Conservation (phyloP, 2,113 vertebrate genomes). For the Stegostoma tigrinum region DNA sequence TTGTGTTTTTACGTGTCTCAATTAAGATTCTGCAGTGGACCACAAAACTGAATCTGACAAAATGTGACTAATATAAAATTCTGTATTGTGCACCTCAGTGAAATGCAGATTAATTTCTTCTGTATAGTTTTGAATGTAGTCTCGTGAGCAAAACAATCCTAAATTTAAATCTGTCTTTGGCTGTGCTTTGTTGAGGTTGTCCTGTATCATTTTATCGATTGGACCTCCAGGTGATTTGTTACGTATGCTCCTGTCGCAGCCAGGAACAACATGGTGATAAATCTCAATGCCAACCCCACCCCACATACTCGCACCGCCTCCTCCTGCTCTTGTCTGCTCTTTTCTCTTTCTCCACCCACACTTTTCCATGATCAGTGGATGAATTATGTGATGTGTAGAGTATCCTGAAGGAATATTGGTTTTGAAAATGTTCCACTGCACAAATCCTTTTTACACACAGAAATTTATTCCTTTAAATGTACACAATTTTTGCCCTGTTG, state of each 20-base stretch:
- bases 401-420: background rate
- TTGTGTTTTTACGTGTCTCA: slow-evolving; percentile 20
- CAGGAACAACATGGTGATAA: background rate
- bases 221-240: background rate
- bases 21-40: background rate
- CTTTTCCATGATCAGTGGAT: background rate
- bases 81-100: background rate
- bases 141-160: background rate
- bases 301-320: background rate
- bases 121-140: slow-evolving; percentile 8
- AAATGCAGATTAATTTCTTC: slow-evolving; percentile 16
- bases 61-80: background rate
- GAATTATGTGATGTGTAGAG: background rate
- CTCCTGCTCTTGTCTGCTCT: background rate
- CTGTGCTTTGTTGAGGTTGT: background rate
- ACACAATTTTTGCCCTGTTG: background rate
- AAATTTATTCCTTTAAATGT: background rate
- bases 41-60: background rate
- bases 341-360: background rate
- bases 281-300: background rate
- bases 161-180: slow-evolving; percentile 17
- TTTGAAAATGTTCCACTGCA: background rate
- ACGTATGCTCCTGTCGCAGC: background rate
- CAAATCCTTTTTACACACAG: background rate
- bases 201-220: slow-evolving; percentile 18